A percentile compares a stretch with the other conserved stretches of the same genome.
Conservation (phyloP, 92 coral and sea anemone species). For the Palythoa grandiflora region DNA sequence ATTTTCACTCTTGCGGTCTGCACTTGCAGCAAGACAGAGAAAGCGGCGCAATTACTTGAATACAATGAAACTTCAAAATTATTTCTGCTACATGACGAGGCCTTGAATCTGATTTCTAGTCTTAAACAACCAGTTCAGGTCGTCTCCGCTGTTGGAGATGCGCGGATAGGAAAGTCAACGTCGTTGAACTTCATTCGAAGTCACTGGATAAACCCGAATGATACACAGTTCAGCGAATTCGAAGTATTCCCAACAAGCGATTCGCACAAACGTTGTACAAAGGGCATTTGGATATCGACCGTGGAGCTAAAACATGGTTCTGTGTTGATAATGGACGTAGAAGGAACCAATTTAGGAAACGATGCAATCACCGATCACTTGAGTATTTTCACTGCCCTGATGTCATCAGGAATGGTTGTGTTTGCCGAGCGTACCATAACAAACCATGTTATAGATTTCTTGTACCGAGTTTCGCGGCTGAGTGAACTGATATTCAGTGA, state of each 20-base stretch:
- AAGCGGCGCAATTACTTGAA: constrained; percentile 42
- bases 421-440: constrained; percentile 53
- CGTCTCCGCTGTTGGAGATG: constrained; percentile 72
- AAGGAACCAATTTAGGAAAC: constrained; percentile 70
- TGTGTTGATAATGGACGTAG: constrained; percentile 68
- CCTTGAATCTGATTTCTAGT: background rate
- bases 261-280: constrained; percentile 1
- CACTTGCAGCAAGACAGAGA: background rate
- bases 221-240: background rate
- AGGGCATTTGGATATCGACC: constrained; percentile 27
- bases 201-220: background rate
- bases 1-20: background rate
- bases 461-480: constrained; percentile 72
- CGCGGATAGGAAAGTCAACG: constrained; percentile 82
- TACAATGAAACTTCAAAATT: constrained; percentile 32
- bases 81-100: constrained; percentile 25
- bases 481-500: constrained; percentile 65
- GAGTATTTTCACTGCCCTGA: constrained; percentile 68
- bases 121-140: constrained; percentile 29
- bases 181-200: constrained; percentile 64
- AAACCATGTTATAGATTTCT: constrained; percentile 65
- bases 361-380: constrained; percentile 65
- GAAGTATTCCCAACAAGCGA: constrained; percentile 16
- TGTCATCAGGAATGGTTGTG: constrained; percentile 70
- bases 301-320: background rate